Evolutionary conservation across 2,113 vertebrate genomes (phyloP).

Genomic region (Notothenia coriiceps): DNA sequence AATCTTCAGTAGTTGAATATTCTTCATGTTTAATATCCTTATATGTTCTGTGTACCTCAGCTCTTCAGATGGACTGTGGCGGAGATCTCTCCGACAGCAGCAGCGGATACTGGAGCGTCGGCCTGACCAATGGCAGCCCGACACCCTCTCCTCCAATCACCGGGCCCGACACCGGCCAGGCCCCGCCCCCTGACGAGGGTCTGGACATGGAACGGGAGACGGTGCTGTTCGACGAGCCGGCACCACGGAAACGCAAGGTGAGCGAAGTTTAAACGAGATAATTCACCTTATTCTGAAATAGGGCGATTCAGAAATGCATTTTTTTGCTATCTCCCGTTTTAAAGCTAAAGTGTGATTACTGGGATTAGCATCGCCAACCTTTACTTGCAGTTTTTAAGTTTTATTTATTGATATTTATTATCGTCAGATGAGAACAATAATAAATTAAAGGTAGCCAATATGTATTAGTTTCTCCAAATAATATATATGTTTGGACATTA

Average conservation of each 20-base stretch:
- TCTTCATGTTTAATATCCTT: neutral
- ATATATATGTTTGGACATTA: too few species aligned
- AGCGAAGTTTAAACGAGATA: neutral
- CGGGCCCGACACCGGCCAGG: constrained; percentile 78
- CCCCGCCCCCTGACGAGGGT: constrained; percentile 85
- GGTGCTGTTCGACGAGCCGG: constrained; percentile 89
- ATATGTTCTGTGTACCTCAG: constrained; percentile 39
- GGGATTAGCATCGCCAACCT: too few species aligned
- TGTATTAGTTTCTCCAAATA: too few species aligned
- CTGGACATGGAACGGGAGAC: constrained; percentile 90
- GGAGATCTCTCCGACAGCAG: constrained; percentile 87
- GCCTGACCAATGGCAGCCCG: constrained; percentile 82
- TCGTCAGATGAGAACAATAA: too few species aligned
- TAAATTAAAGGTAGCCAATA: too few species aligned
- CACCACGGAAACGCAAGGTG: constrained; percentile 90
- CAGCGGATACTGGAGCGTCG: constrained; percentile 91
- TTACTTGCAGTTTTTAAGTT: too few species aligned
- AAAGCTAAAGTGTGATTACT: too few species aligned
- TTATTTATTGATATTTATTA: too few species aligned
- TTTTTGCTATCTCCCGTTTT: too few species aligned
- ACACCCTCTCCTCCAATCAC: constrained; percentile 85
- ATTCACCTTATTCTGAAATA: too few species aligned
- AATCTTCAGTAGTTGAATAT: too few species aligned
- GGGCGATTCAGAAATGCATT: too few species aligned
- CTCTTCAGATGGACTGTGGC: constrained; percentile 44